Base-by-base conservation (phyloP, 2,113 vertebrate species). In the Gallinago undulata region DNA sequence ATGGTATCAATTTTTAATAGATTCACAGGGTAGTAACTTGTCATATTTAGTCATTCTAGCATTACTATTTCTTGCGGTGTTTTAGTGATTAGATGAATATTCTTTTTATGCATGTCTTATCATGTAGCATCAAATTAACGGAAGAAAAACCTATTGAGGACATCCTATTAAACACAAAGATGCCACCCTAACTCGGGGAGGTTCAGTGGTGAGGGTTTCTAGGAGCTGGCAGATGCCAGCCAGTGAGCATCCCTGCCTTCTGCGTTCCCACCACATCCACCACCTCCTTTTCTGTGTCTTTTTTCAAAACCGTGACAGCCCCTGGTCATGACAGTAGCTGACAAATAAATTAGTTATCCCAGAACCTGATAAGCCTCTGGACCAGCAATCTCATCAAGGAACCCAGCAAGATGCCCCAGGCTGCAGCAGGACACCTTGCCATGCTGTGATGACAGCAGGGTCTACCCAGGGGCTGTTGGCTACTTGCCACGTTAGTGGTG, bases 401-500 rank as follows among this genome's bases (percentile, higher is more conserved):
- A 18, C 21, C 30, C 39, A 45, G n/a, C 41, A 53, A 28, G 51
- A 17, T 53, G 51, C 51, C 51, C 27, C 51, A 28, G 15, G 16
- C 17, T 9, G 17, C 7, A 18, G 25, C 30, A 24, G 28, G n/a
- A 90, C 24, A 63, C 25, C 30, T 30, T 2, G 0, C 22, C 6
- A 0, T 7, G 51, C 8, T 51, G 55, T 21, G 12, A 35, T 9
- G 43, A 11, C 0, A 0, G 15, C 4, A 24, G 13, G 8, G 10
- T 57, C 25, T 21, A 37, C 23, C 15, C 15, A 15, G 17, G 31
- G 10, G 10, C 31, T 43, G 30, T 3, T 45, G 56, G 63, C 14
- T 19, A 8, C 18, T 4, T 31, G 57, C 37, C 21, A 6, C 23
- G 7, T 2, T 12, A 11, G 30, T 31, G 35, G 16, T 35, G 33